These are phyloP conservation scores for Motacilla tschutschensis DNA, from an alignment of 2,113 vertebrate species.

Conservation along the genomic window DNA sequence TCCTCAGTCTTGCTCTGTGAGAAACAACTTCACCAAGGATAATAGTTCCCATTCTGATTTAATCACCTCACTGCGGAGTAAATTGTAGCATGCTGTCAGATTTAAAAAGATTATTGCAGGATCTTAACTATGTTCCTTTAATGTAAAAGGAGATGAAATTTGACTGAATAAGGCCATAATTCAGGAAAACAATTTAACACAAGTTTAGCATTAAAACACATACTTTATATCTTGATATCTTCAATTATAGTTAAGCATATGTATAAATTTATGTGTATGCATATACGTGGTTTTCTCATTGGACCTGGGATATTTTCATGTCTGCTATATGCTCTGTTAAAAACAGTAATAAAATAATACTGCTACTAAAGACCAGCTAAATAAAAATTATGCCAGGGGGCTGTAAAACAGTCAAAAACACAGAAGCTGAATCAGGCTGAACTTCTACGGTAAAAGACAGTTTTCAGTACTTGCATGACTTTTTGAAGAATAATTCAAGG, in stretches of 20 bases:
- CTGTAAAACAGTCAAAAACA: not conserved
- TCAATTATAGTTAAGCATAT: not conserved
- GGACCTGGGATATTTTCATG: not conserved
- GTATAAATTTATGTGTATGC: not conserved
- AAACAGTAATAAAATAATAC: not conserved
- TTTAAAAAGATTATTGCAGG: constrained; percentile 3
- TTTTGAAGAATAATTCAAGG: constrained; percentile 28
- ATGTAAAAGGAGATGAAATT: constrained; percentile 15
- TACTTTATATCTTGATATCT: not conserved
- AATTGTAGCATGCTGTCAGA: constrained; percentile 18
- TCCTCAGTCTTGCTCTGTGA: not conserved
- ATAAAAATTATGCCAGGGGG: not conserved
- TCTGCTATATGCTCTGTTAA: not conserved
- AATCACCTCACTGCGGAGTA: not conserved
- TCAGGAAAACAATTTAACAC: constrained; percentile 5
- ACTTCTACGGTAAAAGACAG: not conserved
- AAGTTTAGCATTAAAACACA: not conserved
- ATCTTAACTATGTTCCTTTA: constrained; percentile 12
- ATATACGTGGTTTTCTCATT: not conserved
- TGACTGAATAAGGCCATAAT: not conserved
- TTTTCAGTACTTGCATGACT: not conserved
- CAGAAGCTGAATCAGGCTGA: not conserved
- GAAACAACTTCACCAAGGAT: not conserved
- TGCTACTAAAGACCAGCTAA: not conserved
- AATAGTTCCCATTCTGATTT: constrained; percentile 7